Percentiles rank a stretch among this genome's conserved stretches.
Conservation (phyloP, 2,797 vertebrate genomes). For the Sebastes steindachneri region DNA sequence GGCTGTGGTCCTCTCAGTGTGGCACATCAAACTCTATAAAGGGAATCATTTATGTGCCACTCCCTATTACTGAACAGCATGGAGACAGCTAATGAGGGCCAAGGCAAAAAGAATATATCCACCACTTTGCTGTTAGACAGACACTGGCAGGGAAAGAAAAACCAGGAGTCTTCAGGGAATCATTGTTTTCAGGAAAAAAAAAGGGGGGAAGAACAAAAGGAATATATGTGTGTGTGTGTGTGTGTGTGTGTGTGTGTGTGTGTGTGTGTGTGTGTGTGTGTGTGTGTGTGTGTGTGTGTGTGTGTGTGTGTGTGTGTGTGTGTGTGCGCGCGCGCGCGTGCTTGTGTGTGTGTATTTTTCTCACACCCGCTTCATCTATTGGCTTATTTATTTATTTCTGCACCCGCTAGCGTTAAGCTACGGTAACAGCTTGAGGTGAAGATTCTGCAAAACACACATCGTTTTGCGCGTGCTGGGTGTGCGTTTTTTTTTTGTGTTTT, state of each 20-base stretch:
- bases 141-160: constrained; percentile 81
- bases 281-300: constrained; percentile 44
- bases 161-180: constrained; percentile 82
- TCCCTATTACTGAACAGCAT: constrained; percentile 90
- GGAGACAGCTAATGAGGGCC: constrained; percentile 90
- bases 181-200: constrained; percentile 77
- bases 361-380: constrained; percentile 68
- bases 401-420: constrained; percentile 71
- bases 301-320: constrained; percentile 38
- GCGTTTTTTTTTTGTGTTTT: constrained; percentile 7
- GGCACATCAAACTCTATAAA: constrained; percentile 93
- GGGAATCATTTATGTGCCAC: constrained; percentile 92
- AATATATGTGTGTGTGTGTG: constrained; percentile 49
- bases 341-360: constrained; percentile 32
- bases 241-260: constrained; percentile 45
- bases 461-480: constrained; percentile 58
- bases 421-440: constrained; percentile 85
- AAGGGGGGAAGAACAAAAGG: constrained; percentile 77
- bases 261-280: constrained; percentile 32
- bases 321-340: constrained; percentile 30
- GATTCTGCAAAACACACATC: constrained; percentile 85
- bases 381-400: constrained; percentile 74
- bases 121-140: constrained; percentile 84
- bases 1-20: constrained; percentile 85
- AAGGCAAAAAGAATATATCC: constrained; percentile 87